These are phyloP conservation scores for Villa cingulata DNA, from an alignment of 2,888 invertebrate genomes.

Conservation along the genomic window DNA sequence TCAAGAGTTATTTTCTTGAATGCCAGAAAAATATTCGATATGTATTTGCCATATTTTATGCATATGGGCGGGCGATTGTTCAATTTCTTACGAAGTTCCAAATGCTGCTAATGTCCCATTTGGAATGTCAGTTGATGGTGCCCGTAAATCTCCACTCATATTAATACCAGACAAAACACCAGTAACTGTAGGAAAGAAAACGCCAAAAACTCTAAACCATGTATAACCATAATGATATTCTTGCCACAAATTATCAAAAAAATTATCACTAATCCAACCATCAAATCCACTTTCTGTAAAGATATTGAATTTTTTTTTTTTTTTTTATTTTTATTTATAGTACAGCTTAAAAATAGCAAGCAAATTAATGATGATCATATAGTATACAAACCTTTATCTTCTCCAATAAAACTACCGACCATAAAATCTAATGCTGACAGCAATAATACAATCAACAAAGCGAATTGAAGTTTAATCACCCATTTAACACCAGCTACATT, in stretches of 20 bases:
- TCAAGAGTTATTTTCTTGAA: no score
- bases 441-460: constrained; percentile 69
- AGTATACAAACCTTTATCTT: constrained; percentile 45
- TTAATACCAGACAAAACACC: constrained; percentile 95
- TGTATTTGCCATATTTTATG: no score
- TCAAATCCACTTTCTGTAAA: constrained; percentile 60
- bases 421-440: constrained; percentile 86
- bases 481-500: constrained; percentile 96
- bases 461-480: constrained; percentile 91
- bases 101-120: constrained; percentile 88
- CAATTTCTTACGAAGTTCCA: constrained; percentile 59
- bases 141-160: constrained; percentile 91
- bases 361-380: no score
- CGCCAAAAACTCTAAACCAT: constrained; percentile 94
- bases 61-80: not conserved
- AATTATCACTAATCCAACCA: constrained; percentile 71
- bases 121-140: constrained; percentile 86
- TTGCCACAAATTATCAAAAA: constrained; percentile 69
- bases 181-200: constrained; percentile 95
- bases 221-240: constrained; percentile 65
- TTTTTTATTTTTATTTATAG: not conserved
- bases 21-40: not conserved
- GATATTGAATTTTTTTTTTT: constrained; percentile 17
- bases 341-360: no score
- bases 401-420: constrained; percentile 78